Evolutionary conservation across 2,113 vertebrate genomes (phyloP).

Genomic region (Danionella cerebrum): DNA sequence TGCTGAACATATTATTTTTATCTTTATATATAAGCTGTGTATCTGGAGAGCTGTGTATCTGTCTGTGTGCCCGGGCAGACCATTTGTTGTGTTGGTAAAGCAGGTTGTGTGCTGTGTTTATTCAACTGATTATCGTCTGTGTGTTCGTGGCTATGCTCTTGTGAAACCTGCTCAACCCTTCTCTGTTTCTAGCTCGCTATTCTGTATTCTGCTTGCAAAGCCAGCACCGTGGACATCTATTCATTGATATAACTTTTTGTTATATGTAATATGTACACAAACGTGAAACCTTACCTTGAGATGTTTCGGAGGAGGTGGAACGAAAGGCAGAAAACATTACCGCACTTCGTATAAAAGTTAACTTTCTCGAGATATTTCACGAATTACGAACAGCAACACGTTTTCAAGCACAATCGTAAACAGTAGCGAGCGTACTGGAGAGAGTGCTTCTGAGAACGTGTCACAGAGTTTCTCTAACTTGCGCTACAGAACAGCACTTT

Average conservation of each 20-base stretch:
- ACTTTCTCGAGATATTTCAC: no score
- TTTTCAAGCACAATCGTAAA: no score
- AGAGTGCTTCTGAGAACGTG: no score
- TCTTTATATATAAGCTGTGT: neutral
- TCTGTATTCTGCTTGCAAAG: slow-evolving; percentile 41
- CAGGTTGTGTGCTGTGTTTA: slow-evolving; percentile 38
- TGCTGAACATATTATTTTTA: slow-evolving; percentile 10
- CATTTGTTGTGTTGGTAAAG: slow-evolving; percentile 15
- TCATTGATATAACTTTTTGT: slow-evolving; percentile 66
- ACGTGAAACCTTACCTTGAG: no score
- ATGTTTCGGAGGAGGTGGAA: no score
- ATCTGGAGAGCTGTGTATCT: slow-evolving; percentile 1
- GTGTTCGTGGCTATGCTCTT: slow-evolving; percentile 63
- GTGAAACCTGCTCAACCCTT: slow-evolving; percentile 62
- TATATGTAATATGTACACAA: no score
- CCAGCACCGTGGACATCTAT: slow-evolving; percentile 63
- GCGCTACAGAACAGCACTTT: no score
- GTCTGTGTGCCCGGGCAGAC: neutral
- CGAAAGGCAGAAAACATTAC: no score
- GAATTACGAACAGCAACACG: no score
- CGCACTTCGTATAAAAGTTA: no score
- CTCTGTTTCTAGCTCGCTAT: slow-evolving; percentile 53
- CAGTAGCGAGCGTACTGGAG: no score
- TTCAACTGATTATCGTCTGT: slow-evolving; percentile 71
- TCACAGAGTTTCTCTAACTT: no score